Percentiles rank a stretch among this genome's conserved stretches.
phyloP scores from a whole-genome alignment of 2,113 vertebrate species.

The Barbus barbus region DNA sequence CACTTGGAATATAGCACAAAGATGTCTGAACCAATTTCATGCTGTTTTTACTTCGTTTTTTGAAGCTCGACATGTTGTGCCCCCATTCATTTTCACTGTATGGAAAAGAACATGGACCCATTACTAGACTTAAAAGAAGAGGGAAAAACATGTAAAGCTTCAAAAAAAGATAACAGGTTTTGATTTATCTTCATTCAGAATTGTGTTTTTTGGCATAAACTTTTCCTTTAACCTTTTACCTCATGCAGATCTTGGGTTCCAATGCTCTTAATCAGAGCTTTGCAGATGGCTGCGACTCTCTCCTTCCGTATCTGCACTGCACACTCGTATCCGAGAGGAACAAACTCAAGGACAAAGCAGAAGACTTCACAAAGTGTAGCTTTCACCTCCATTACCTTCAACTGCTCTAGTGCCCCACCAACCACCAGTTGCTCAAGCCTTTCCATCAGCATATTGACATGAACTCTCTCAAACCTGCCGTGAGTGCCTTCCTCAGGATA shows the following conservation, averaged over 20 bases:
- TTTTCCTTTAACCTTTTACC: conserved; percentile 63
- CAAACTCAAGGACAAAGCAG: too few relatives aligned
- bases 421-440: too few relatives aligned
- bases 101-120: neutral
- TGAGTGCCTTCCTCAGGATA: conserved; percentile 70
- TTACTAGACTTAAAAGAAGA: neutral
- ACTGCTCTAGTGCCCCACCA: too few relatives aligned
- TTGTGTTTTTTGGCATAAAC: neutral
- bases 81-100: neutral
- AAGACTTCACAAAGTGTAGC: too few relatives aligned
- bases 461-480: conserved; percentile 79
- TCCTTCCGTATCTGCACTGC: conserved; percentile 76
- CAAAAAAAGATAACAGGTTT: too few relatives aligned
- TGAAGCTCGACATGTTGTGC: too few relatives aligned
- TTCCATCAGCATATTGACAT: too few relatives aligned
- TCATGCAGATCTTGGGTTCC: conserved; percentile 80
- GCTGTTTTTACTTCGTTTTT: neutral
- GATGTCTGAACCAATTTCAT: neutral
- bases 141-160: neutral
- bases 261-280: conserved; percentile 75
- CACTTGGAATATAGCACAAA: neutral
- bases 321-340: conserved; percentile 82
- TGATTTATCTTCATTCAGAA: too few relatives aligned
- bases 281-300: conserved; percentile 78
- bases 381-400: too few relatives aligned